Conservation (phyloP, 2,888 invertebrate genomes). For the Junonia oenone region DNA sequence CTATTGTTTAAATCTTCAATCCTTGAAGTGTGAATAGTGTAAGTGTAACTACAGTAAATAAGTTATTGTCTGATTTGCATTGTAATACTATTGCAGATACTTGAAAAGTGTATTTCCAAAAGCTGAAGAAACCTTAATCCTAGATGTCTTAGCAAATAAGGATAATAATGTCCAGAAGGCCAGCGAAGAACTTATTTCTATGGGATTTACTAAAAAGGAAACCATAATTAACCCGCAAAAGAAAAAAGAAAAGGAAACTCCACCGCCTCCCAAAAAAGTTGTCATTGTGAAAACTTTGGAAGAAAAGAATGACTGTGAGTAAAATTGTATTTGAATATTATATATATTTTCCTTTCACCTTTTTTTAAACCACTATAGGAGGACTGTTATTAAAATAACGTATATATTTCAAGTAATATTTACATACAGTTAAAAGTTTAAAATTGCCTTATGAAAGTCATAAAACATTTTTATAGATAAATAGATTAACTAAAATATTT, state of each 20-base stretch:
- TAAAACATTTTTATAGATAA: too few species aligned
- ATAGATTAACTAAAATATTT: too few species aligned
- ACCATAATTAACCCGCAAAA: conserved; percentile 55
- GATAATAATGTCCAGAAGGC: conserved; percentile 95
- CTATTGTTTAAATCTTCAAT: too few species aligned
- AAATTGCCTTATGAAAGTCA: too few species aligned
- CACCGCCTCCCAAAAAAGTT: conserved; percentile 67
- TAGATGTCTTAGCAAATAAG: conserved; percentile 90
- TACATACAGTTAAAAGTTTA: too few species aligned
- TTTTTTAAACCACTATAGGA: too few species aligned
- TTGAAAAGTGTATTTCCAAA: conserved; percentile 94
- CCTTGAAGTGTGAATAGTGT: too few species aligned
- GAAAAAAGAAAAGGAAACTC: conserved; percentile 44
- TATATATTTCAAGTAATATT: too few species aligned
- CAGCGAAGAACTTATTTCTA: conserved; percentile 86
- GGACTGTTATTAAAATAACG: too few species aligned
- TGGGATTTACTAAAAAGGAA: conserved; percentile 91
- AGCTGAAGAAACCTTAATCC: conserved; percentile 91
- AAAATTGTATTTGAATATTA: not conserved
- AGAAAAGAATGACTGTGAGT: conserved; percentile 85
- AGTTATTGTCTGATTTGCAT: conserved; percentile 2
- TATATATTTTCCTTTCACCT: not conserved
- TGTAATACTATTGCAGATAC: conserved; percentile 81
- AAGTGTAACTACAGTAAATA: too few species aligned
- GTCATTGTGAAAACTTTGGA: conserved; percentile 83